Conservation (phyloP, 2,797 vertebrate genomes). For the Acridotheres tristis region DNA sequence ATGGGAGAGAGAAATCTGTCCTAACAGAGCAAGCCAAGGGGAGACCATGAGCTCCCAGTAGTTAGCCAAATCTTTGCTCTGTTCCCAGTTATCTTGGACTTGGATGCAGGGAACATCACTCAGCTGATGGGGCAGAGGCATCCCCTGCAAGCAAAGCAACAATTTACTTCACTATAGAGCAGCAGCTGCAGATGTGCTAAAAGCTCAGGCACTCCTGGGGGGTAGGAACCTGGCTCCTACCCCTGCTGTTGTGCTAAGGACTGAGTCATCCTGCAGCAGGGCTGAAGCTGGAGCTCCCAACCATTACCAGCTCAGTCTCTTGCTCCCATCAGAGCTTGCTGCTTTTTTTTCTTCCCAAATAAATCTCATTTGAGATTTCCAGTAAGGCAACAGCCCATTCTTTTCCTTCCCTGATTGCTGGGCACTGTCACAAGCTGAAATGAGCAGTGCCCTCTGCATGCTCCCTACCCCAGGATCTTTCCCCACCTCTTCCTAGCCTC, state of each 20-base stretch:
- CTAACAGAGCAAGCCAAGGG: not conserved
- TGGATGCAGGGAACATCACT: not conserved
- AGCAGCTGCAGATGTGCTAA: not conserved
- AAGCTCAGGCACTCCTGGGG: not conserved
- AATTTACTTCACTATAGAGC: not conserved
- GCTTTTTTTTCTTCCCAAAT: not conserved
- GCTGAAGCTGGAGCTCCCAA: constrained; percentile 15
- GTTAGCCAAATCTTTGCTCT: not conserved
- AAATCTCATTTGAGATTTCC: not conserved
- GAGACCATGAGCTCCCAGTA: not conserved
- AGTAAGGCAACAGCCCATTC: not conserved
- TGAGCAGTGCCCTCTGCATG: not conserved
- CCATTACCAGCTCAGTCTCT: not conserved
- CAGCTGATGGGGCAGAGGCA: not conserved
- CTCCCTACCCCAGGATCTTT: not conserved
- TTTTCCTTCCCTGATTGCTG: not conserved
- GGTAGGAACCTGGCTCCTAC: constrained; percentile 11
- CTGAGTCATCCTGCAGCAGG: constrained; percentile 50
- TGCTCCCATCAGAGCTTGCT: not conserved
- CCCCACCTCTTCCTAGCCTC: not conserved
- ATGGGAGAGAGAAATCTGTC: not conserved
- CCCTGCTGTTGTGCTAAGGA: not conserved
- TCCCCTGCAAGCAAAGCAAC: not conserved
- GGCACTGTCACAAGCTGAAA: not conserved
- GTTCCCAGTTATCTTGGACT: not conserved